Evolutionary conservation across 53 echinoderm and acorn worm genomes (phyloP), one percentile per base, ranked within the genome.

Genomic region (Pentamera pediparva): DNA sequence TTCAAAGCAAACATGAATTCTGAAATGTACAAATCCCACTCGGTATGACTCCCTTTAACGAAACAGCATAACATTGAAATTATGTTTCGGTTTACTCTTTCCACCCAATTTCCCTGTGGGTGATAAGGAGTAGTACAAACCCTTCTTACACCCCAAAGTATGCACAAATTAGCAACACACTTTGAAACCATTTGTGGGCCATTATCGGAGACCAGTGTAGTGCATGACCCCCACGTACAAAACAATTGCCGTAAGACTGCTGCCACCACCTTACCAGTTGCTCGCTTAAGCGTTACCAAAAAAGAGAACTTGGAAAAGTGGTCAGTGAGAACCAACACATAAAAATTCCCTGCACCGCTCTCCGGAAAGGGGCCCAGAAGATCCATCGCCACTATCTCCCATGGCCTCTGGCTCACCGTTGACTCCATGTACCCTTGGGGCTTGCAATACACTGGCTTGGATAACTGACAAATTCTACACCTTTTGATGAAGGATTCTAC

Each of bases 71-170:
- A 35, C 87, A 87, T 83, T 9, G 60, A 60, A 40, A 83, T 78
- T 5, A 87, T 24, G 20, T 82, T 81, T 32, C 81, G 56, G 56
- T 86, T 86, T 18, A 81, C 81, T 27, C 76, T 32, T 52, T 82
- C 86, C 27, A 87, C 65, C 79, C 78, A 83, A 21, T 87, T 87
- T 13, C 63, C 74, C 32, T 87, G 87, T 12, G 79, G 82, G 41
- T 87, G 79, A 50, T 83, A 83, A 9, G 87, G 83, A 15, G 79
- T 51, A n/a, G 48, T 87, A 53, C 83, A 83, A 12, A 78, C 55
- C 37, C 83, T 83, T 45, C 62, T 34, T 11, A 79, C 79, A 17
- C 79, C 75, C 82, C 87, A 87, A 5, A 58, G 41, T 0, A 20
- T 20, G 51, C 87, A 83, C 1, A 83, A 39, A 22, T 78, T 72